Conservation (phyloP, 2,888 invertebrate genomes). For the Ennomos fuscantarius region DNA sequence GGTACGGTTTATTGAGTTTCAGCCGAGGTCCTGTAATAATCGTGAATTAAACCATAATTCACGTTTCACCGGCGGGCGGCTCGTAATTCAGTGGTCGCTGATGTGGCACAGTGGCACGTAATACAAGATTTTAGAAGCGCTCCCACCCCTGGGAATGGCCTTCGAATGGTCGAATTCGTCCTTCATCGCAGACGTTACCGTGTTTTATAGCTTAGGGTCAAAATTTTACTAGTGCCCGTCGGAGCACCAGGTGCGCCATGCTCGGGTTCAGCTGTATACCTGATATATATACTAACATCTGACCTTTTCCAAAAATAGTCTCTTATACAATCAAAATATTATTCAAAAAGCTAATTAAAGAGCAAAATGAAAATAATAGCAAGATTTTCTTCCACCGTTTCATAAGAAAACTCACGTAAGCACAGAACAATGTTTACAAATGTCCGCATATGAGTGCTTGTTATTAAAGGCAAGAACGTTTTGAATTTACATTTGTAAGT, state of each 20-base stretch:
- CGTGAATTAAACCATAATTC: constrained; percentile 69
- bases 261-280: constrained; percentile 16
- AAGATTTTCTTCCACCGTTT: constrained; percentile 24
- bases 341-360: constrained; percentile 12
- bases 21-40: constrained; percentile 54
- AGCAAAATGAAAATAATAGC: constrained; percentile 23
- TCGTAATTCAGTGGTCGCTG: constrained; percentile 70
- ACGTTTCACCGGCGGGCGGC: constrained; percentile 60
- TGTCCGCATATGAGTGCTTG: constrained; percentile 34
- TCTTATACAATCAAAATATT: constrained; percentile 8
- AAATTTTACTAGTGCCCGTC: constrained; percentile 49
- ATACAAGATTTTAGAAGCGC: constrained; percentile 67
- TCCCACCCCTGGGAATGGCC: constrained; percentile 63
- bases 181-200: constrained; percentile 65
- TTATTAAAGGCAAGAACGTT: constrained; percentile 37
- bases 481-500: constrained; percentile 37
- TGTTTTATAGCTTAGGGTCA: constrained; percentile 67
- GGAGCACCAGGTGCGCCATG: constrained; percentile 57
- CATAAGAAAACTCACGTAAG: constrained; percentile 35
- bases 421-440: constrained; percentile 39
- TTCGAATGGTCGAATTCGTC: constrained; percentile 66
- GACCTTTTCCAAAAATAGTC: constrained; percentile 4
- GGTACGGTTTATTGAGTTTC: constrained; percentile 38
- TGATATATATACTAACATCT: not conserved
- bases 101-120: constrained; percentile 72